Percentiles rank a stretch among this genome's conserved stretches.
Conservation (phyloP, 2,113 vertebrate species). For the Copsychus sechellarum region DNA sequence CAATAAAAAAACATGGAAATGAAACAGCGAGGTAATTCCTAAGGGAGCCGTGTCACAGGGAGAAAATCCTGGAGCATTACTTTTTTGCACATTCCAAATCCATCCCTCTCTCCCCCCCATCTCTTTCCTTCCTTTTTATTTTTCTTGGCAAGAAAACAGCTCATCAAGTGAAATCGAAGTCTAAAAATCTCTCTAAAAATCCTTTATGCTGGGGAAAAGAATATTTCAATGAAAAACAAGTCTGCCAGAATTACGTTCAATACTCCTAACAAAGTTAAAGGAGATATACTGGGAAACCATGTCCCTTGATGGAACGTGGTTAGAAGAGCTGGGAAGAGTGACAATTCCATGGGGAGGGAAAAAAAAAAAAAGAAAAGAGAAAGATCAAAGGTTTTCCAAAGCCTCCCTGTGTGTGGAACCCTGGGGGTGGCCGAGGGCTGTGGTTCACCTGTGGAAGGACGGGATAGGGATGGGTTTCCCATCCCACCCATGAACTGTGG, state of each 20-base stretch:
- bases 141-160: neutral
- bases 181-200: neutral
- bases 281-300: neutral
- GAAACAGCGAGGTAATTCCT: neutral
- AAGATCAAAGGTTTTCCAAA: neutral
- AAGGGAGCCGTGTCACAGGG: neutral
- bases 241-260: neutral
- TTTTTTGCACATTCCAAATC: neutral
- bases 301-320: neutral
- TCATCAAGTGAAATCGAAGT: neutral
- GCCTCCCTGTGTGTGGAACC: neutral
- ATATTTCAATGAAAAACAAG: neutral
- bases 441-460: fast-evolving
- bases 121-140: neutral
- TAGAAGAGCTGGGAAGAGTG: neutral
- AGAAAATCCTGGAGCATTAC: slow-evolving; percentile 15
- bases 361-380: neutral
- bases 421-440: neutral
- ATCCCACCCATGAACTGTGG: neutral
- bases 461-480: neutral
- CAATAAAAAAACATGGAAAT: slow-evolving; percentile 16
- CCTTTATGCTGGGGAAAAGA: neutral
- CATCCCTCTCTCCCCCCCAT: neutral
- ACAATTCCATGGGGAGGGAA: neutral
- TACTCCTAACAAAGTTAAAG: neutral